Evolutionary conservation across 2,113 vertebrate species (phyloP), one percentile per base, ranked within the genome.

Genomic region (Abramis brama): DNA sequence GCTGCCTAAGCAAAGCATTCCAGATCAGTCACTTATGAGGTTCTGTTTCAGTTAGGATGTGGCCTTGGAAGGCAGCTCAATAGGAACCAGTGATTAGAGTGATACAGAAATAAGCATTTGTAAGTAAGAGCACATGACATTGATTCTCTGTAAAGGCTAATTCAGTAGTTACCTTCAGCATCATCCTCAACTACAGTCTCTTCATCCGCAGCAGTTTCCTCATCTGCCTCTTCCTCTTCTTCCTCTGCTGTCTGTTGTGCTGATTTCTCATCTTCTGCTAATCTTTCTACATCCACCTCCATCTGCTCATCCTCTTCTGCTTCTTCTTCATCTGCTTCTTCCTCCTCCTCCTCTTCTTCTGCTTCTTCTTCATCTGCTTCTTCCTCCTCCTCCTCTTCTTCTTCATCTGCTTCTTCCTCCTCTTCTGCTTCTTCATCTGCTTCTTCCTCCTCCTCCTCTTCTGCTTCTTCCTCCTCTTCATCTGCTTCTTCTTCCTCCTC

Each of bases 141-240:
- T 39, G 33, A 21, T 36, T 19, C 5, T 57, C 17, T 39, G 68
- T 71, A 33, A 21, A 70, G 68, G 3, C 68, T 39, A 39, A 70
- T 71, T 39, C 68, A 39, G 21, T 71, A 12, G 33, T 71, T 66
- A 87, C 79, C 82, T 75, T 85, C 79, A 75, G 39, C 64, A 21
- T 82, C 79, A 33, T 73, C 83, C 21, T 79, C 30, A 57, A 10
- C 17, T 5, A n/a, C 30, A 30, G 25, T 13, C 9, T 85, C 78
- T 6, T 50, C 27, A n/a, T 33, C 60, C 45, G 47, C 71, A 30
- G 47, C 47, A 25, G 55, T n/a, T 10, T 82, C 68, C 4, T 83
- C 81, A 15, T 52, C 78, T 52, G 2, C 79, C 12, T 68, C 73
- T 47, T 88, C 82, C 19, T 74, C 81, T 9, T 50, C 70, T 12